Conservation (phyloP, 1,140 invertebrate genomes). For the Vanessa tameamea region DNA sequence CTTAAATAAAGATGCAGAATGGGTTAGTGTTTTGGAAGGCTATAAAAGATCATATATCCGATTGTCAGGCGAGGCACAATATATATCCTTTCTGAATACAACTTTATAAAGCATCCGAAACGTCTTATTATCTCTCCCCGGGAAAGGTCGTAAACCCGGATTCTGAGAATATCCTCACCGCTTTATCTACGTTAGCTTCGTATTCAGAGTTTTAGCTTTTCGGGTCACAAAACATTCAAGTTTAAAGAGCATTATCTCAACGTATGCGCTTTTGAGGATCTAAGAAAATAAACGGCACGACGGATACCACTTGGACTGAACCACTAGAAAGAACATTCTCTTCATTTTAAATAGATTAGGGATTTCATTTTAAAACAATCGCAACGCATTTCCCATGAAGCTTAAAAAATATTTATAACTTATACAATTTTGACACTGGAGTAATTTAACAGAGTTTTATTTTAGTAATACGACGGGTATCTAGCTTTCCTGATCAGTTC, state of each 20-base stretch:
- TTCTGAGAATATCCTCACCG: conserved; percentile 30
- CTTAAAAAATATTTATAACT: no score
- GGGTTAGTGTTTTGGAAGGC: conserved; percentile 1
- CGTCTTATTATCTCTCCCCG: conserved; percentile 34
- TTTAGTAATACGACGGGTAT: no score
- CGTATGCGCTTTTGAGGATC: conserved; percentile 12
- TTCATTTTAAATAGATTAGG: background rate
- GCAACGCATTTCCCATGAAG: no score
- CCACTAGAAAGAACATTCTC: background rate
- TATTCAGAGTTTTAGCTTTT: conserved; percentile 30
- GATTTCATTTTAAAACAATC: background rate
- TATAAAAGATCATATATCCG: conserved; percentile 18
- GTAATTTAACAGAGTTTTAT: no score
- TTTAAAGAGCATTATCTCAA: conserved; percentile 10
- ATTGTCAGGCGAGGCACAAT: conserved; percentile 23
- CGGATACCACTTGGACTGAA: background rate
- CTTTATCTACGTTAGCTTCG: conserved; percentile 32
- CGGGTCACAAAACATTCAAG: conserved; percentile 13
- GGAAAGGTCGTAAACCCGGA: conserved; percentile 37
- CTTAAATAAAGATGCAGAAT: background rate
- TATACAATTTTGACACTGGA: no score
- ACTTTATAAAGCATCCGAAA: conserved; percentile 34
- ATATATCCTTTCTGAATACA: conserved; percentile 29
- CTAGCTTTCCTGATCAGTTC: no score
- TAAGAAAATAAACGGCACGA: background rate